Percentiles rank a stretch among this genome's conserved stretches.
Conservation (phyloP, 2,113 vertebrate species). For the Dipodomys ordii region DNA sequence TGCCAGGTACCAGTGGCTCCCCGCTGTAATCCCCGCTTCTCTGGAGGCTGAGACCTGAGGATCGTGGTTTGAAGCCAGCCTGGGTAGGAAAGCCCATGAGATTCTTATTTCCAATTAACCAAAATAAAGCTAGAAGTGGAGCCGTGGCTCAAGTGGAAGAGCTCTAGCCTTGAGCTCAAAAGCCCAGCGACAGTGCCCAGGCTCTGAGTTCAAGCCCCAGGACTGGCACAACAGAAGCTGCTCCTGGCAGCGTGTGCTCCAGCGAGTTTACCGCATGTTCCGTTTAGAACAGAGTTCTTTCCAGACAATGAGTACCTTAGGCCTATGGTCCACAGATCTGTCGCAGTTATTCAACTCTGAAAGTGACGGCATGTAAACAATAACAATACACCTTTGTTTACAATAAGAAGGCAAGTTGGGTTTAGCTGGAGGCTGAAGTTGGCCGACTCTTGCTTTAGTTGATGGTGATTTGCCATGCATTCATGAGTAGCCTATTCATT, state of each 20-base stretch:
- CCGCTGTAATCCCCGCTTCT: too few relatives aligned
- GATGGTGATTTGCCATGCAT: not conserved
- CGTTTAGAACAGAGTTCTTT: not conserved
- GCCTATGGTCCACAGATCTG: not conserved
- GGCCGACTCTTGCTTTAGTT: not conserved
- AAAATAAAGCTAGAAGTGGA: too few relatives aligned
- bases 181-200: too few relatives aligned
- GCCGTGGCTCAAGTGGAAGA: too few relatives aligned
- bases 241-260: not conserved
- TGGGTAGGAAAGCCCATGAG: too few relatives aligned
- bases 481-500: conserved; percentile 20
- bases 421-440: not conserved
- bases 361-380: not conserved
- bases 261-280: not conserved
- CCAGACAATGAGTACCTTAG: not conserved
- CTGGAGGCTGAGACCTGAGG: too few relatives aligned
- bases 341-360: not conserved
- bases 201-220: too few relatives aligned
- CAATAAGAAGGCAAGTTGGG: not conserved
- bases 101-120: too few relatives aligned
- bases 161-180: too few relatives aligned
- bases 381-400: not conserved
- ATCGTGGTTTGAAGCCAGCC: too few relatives aligned
- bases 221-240: not conserved
- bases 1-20: not conserved